Base-by-base conservation (phyloP, 2,888 invertebrate species). In the Hypsopygia costalis region DNA sequence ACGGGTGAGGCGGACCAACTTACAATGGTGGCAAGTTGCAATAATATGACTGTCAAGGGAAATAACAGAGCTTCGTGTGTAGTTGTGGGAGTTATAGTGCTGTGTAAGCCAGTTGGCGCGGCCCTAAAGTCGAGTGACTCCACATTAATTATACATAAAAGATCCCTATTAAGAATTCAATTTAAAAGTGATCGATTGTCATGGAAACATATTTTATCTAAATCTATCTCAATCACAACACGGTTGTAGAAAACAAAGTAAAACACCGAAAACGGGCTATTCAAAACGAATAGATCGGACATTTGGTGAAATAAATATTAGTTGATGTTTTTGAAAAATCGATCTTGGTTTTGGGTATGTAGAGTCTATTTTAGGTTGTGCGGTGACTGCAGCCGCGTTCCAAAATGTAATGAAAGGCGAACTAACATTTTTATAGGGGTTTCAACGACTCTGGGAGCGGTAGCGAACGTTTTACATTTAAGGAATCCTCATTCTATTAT, bases 401-500 rank as follows among this genome's bases (percentile, higher is more conserved):
- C 67, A 60, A 73, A 79, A 77, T 76, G 82, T 82, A 83, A 83
- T 83, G 86, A 82, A 83, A 85, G 72, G 76, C 69, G 75, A 81
- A 73, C 79, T 82, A 81, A 85, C 83, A 82, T 85, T 85, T 85
- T 85, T 85, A 85, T 85, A 81, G 86, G 74, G 82, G 82, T 78
- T 82, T 71, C 78, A 85, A 85, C 82, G 85, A 78, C 74, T 77
- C 80, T 72, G 71, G 55, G 70, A 71, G 71, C 76, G 73, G 68
- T 58, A 61, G 66, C 63, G 70, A 77, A 67, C 81, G 79, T 76
- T 85, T 85, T 82, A 81, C 86, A 83, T 85, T 81, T 81, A 85
- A 79, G 82, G 80, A 82, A 81, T 81, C 69, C 76, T 70, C 81
- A 77, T 81, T 81, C 77, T 73, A 79, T 80, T 81, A 81, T 77